Percentiles rank a stretch among this genome's conserved stretches.
These are phyloP conservation scores for Styela plicata DNA, from an alignment of 23 tunicate species.

Conservation along the genomic window DNA sequence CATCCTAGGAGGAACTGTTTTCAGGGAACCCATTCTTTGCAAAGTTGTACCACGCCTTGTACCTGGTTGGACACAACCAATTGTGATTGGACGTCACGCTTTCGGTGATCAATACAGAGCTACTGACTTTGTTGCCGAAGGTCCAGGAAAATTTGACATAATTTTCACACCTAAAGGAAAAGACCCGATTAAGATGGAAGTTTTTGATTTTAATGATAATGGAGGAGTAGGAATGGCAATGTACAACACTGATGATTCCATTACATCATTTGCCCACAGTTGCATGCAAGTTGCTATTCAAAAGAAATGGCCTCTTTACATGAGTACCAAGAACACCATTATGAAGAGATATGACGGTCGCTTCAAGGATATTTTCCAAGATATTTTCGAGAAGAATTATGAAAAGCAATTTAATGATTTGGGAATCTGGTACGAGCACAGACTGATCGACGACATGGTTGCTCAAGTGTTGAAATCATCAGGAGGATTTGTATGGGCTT, in stretches of 20 bases:
- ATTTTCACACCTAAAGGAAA: constrained; percentile 74
- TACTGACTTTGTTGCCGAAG: constrained; percentile 94
- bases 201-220: constrained; percentile 86
- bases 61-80: constrained; percentile 91
- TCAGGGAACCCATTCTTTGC: constrained; percentile 95
- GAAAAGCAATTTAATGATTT: constrained; percentile 89
- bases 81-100: constrained; percentile 93
- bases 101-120: constrained; percentile 96
- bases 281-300: constrained; percentile 98
- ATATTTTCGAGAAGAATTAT: constrained; percentile 89
- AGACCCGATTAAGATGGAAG: constrained; percentile 64
- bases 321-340: constrained; percentile 98
- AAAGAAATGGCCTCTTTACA: constrained; percentile 94
- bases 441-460: constrained; percentile 98
- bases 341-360: constrained; percentile 99
- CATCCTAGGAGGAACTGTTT: constrained; percentile 92
- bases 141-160: constrained; percentile 79
- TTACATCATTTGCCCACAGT: constrained; percentile 89
- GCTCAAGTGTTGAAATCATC: constrained; percentile 96
- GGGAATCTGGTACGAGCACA: constrained; percentile 97
- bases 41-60: constrained; percentile 88
- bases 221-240: constrained; percentile 99
- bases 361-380: constrained; percentile 98
- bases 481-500: constrained; percentile 99
- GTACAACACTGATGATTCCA: constrained; percentile 99